Base-by-base conservation (phyloP, 2,888 invertebrate species). In the Marasmarcha lunaedactyla region DNA sequence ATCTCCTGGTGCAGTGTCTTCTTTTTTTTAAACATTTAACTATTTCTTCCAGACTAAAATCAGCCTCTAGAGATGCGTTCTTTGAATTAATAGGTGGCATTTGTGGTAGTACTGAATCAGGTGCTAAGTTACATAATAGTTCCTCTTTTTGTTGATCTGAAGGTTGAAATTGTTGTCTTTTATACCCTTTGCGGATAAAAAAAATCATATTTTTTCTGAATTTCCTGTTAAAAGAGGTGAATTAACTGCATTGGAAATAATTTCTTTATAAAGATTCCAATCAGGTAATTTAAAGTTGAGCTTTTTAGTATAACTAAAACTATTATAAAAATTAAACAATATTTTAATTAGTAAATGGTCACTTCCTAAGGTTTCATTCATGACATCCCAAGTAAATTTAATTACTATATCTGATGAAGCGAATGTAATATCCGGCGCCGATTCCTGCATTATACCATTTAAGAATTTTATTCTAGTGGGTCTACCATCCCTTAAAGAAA, bases 141-240 rank as follows among this genome's bases (percentile, higher is more conserved):
- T n/a, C n/a, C n/a, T n/a, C n/a, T n/a, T n/a, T n/a, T n/a, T n/a
- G n/a, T n/a, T n/a, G n/a, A n/a, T n/a, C n/a, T n/a, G n/a, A n/a
- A n/a, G n/a, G n/a, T n/a, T n/a, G n/a, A n/a, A n/a, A n/a, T n/a
- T n/a, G n/a, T n/a, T n/a, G n/a, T n/a, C n/a, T n/a, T n/a, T n/a
- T n/a, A n/a, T n/a, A n/a, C n/a, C n/a, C n/a, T n/a, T n/a, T n/a
- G n/a, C n/a, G n/a, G n/a, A 36, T 11, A 36, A 43, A 42, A 12
- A 12, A 34, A n/a, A 20, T 14, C 44, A 44, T 5, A 9, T n/a
- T 0, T 7, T 1, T 25, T 46, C 43, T 0, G 39, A n/a, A n/a
- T n/a, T n/a, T n/a, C n/a, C n/a, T n/a, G n/a, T n/a, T n/a, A n/a
- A n/a, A n/a, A n/a, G n/a, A n/a, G n/a, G n/a, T n/a, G n/a, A n/a